These are phyloP conservation scores for Pogonomyrmex californicus DNA, from an alignment of 1,140 invertebrate genomes.

Conservation along the genomic window DNA sequence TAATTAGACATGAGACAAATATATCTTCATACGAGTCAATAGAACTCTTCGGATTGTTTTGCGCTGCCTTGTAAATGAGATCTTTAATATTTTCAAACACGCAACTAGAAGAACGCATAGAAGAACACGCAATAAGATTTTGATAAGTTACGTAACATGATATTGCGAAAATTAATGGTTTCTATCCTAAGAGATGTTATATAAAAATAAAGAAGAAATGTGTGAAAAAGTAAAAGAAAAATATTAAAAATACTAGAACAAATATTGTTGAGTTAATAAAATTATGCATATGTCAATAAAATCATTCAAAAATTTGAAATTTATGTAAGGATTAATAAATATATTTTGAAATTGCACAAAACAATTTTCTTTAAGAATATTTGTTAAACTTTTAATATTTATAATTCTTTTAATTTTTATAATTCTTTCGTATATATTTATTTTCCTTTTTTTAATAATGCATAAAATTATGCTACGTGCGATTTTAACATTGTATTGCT, in stretches of 20 bases:
- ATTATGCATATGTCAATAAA: constrained; percentile 5
- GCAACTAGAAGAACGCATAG: background rate
- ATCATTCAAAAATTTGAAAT: background rate
- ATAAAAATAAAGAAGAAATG: background rate
- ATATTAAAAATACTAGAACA: background rate
- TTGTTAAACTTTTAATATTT: constrained; percentile 6
- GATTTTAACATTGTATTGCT: background rate
- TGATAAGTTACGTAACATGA: background rate
- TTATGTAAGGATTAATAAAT: background rate
- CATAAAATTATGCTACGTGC: background rate
- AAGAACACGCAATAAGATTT: background rate
- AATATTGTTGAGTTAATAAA: background rate
- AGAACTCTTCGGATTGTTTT: background rate
- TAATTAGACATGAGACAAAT: constrained; percentile 12
- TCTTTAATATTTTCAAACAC: constrained; percentile 7
- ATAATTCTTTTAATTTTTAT: background rate
- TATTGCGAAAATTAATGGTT: background rate
- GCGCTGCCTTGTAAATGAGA: background rate
- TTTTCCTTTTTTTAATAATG: background rate
- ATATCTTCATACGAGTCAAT: background rate
- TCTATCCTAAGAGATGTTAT: background rate
- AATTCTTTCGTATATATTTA: constrained; percentile 4
- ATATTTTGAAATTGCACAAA: background rate
- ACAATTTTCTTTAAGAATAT: background rate
- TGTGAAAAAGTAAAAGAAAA: background rate